These are phyloP conservation scores for Pungitius pungitius DNA, from an alignment of 2,113 vertebrate species.

Conservation along the genomic window DNA sequence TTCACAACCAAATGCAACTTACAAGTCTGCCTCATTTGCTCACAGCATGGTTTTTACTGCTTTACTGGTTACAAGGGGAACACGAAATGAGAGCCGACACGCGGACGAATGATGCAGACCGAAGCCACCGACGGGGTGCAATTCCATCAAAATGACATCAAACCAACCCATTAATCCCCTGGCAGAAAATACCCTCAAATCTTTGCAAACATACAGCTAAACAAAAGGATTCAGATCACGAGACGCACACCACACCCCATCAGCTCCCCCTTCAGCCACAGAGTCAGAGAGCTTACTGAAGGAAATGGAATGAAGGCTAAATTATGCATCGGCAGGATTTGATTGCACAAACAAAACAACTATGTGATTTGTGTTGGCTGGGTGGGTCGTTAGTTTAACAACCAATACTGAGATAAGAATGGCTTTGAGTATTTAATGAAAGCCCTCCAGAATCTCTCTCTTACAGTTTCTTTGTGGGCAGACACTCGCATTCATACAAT, in stretches of 20 bases:
- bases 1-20: neutral
- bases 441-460: too few relatives aligned
- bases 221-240: constrained; percentile 32
- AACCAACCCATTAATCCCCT: constrained; percentile 41
- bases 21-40: neutral
- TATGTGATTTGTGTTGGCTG: neutral
- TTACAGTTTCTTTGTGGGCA: too few relatives aligned
- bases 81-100: neutral
- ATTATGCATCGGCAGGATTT: neutral
- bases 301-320: neutral
- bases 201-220: constrained; percentile 25
- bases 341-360: neutral
- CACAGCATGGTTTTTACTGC: neutral
- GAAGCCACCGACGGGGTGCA: constrained; percentile 30
- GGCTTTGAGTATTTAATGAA: neutral
- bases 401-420: neutral
- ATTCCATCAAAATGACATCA: constrained; percentile 25
- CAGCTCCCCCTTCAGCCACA: neutral
- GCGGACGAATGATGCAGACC: neutral
- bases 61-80: neutral
- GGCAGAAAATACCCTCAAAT: constrained; percentile 42
- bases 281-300: neutral
- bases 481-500: neutral
- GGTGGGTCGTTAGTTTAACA: neutral
- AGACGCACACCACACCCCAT: neutral